A percentile compares a stretch with the other conserved stretches of the same genome.
These are phyloP conservation scores for Caenorhabditis tropicalis DNA, from an alignment of 1,140 invertebrate species.

Conservation along the genomic window DNA sequence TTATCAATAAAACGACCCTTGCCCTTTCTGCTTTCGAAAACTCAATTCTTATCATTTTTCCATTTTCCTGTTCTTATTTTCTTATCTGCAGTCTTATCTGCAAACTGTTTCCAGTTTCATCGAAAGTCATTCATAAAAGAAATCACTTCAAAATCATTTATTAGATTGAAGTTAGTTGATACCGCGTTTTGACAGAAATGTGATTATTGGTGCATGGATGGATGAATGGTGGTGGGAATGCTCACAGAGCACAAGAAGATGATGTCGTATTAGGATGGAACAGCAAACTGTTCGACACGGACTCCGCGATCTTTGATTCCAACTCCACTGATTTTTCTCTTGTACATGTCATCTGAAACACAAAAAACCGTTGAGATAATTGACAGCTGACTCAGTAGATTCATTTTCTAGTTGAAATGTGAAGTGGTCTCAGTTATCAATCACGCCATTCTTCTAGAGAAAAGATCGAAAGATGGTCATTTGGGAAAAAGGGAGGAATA, in stretches of 20 bases:
- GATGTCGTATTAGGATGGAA: not conserved
- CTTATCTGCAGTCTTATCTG: no score
- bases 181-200: constrained; percentile 34
- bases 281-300: constrained; percentile 10
- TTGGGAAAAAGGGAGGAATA: not conserved
- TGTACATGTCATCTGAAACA: constrained; percentile 19
- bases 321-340: constrained; percentile 22
- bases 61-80: not conserved
- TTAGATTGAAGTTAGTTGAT: constrained; percentile 18
- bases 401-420: not conserved
- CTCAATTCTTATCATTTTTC: not conserved
- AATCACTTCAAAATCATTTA: not conserved
- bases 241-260: constrained; percentile 4
- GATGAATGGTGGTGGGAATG: not conserved
- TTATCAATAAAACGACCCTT: not conserved
- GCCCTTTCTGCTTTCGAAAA: not conserved
- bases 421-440: constrained; percentile 28
- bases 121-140: not conserved
- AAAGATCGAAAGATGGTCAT: constrained; percentile 15
- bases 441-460: constrained; percentile 2
- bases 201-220: constrained; percentile 33
- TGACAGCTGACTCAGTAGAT: not conserved
- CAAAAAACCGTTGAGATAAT: not conserved
- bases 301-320: constrained; percentile 19
- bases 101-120: not conserved